These are phyloP conservation scores for Apamea sordens DNA, from an alignment of 2,888 invertebrate genomes.

Conservation along the genomic window DNA sequence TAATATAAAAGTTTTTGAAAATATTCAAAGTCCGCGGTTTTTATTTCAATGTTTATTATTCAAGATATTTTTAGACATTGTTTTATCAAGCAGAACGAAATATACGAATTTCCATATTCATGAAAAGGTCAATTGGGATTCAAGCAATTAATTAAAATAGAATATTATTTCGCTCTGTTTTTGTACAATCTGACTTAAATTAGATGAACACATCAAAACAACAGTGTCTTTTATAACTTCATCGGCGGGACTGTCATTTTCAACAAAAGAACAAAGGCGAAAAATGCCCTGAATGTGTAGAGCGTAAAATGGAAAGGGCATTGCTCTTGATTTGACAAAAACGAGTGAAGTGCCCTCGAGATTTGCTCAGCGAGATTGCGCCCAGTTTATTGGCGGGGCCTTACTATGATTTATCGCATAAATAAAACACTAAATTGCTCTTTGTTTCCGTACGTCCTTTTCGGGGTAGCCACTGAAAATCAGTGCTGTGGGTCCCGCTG, in stretches of 20 bases:
- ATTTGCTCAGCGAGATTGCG: constrained; percentile 75
- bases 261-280: constrained; percentile 59
- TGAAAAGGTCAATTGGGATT: constrained; percentile 6
- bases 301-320: constrained; percentile 62
- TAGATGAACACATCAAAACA: constrained; percentile 9
- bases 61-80: constrained; percentile 8
- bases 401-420: constrained; percentile 70
- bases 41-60: not conserved
- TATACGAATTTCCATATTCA: not conserved
- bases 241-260: constrained; percentile 27
- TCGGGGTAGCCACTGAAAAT: not conserved
- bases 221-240: constrained; percentile 17
- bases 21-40: constrained; percentile 13
- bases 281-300: constrained; percentile 67
- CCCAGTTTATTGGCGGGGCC: constrained; percentile 73
- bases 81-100: constrained; percentile 8
- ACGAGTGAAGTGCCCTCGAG: constrained; percentile 77
- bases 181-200: constrained; percentile 11
- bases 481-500: not conserved
- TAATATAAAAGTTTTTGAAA: constrained; percentile 43
- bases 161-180: not conserved
- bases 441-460: not conserved
- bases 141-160: constrained; percentile 17
- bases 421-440: constrained; percentile 58
- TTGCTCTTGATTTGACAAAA: constrained; percentile 80